Base-by-base conservation (phyloP, 1,140 invertebrate genomes). In the Pectinophora gossypiella region DNA sequence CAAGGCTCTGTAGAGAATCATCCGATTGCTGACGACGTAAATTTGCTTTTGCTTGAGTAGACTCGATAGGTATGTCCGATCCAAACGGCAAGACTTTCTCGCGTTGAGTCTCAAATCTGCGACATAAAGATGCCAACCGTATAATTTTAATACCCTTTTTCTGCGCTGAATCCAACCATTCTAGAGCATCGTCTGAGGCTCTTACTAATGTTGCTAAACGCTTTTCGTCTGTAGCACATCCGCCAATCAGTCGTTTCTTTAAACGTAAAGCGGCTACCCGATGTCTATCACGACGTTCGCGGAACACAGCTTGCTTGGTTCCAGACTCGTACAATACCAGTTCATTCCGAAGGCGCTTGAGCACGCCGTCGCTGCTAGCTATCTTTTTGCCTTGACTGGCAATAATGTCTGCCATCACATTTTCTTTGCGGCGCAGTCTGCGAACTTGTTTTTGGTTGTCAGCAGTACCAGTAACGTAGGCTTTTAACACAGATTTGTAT, bases 61-160 rank as follows among this genome's bases (percentile, higher is more conserved):
- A 74, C 4, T 78, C 83, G 52, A 84, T 73, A n/a, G 90, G 87
- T 23, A 78, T 65, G n/a, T 84, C 66, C 49, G 83, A 76, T 20
- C 87, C 81, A 56, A 91, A 91, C 9, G 85, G 88, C 27, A 90
- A 61, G 49, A 91, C 81, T 61, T 90, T 90, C 70, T 91, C 91
- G 0, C 86, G 72, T 57, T 85, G 74, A 0, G 90, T 90, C 75
- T 91, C 90, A 65, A 88, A 89, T 79, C 90, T 90, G 35, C 89
- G 64, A 54, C 90, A 91, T n/a, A 91, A 72, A 0, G 76, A 76
- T 1, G 87, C 84, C 20, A 91, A 60, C 19, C 89, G 82, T 2
- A 90, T 54, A 40, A 91, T 81, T 32, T 86, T 89, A 51, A 90
- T 87, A 2, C 88, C 89, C 62, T 90, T 90, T 51, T 69, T 77